A percentile compares a stretch with the other conserved stretches of the same genome.
Conservation (phyloP, 2,797 vertebrate species). For the Graptemys geographica region DNA sequence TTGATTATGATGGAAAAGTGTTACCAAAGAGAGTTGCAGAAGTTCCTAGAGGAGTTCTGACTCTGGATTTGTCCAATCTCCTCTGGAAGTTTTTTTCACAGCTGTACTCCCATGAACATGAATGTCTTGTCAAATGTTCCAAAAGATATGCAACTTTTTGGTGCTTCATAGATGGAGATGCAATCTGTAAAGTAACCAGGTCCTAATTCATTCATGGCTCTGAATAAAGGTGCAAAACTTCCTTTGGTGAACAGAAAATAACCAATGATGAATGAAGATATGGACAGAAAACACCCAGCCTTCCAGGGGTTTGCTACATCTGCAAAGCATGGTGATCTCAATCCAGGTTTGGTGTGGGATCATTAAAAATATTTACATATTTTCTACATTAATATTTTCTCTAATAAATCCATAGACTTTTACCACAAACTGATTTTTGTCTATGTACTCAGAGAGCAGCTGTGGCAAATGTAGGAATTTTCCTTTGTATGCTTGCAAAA, state of each 20-base stretch:
- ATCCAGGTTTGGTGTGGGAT: not conserved
- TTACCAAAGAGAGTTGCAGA: not conserved
- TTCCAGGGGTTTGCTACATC: not conserved
- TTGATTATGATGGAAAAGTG: not conserved
- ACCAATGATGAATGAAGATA: not conserved
- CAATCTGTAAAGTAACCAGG: not conserved
- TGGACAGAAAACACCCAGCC: accelerated
- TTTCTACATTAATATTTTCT: not conserved
- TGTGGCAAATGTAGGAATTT: not conserved
- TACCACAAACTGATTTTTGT: not conserved
- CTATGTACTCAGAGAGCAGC: not conserved
- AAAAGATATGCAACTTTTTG: not conserved
- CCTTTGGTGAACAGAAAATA: too few species aligned
- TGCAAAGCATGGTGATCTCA: not conserved
- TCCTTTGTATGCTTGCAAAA: not conserved
- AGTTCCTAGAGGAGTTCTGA: not conserved
- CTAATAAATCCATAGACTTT: not conserved
- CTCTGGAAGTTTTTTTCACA: not conserved
- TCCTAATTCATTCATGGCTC: accelerated
- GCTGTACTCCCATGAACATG: not conserved
- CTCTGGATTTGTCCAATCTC: too few species aligned
- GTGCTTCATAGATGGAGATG: not conserved
- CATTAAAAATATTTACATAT: not conserved
- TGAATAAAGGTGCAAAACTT: not conserved
- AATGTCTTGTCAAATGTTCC: not conserved